Base-by-base conservation (phyloP, 2,888 invertebrate genomes). In the Drosophila nr. perissopoda region DNA sequence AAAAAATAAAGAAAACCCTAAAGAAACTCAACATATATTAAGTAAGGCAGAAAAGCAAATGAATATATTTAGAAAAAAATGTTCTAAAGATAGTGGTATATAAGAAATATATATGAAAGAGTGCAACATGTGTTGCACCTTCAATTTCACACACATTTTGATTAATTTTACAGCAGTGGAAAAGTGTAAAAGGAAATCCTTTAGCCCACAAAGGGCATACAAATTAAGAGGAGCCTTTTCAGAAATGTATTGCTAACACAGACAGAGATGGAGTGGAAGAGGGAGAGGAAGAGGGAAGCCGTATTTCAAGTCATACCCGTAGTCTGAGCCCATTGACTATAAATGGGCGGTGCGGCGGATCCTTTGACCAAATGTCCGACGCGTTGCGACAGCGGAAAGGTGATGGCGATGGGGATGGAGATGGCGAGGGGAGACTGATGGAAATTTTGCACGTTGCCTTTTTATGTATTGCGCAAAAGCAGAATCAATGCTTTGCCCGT, bases 401-500 rank as follows among this genome's bases (percentile, higher is more conserved):
- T 31, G 46, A 13, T 13, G 16, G 25, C 64, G 58, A 57, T 46
- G 76, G 69, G 21, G 38, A 40, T 18, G 51, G 18, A n/a, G 69
- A 34, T 21, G 46, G 25, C n/a, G 48, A 57, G 7, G 21, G 46
- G 21, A 21, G 25, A 25, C 46, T 46, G 46, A 46, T 46, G 46
- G 16, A 42, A 62, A 62, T 64, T 63, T 69, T 70, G 58, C 57
- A 76, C 57, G 69, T 58, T 52, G 53, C 70, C 49, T 63, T 34
- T 66, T 70, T 63, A 40, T 52, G 66, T 53, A 74, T 29, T 84
- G 81, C 84, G 84, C 87, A 86, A 83, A 82, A 83, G 66, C 87
- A 71, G 84, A 88, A 88, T 88, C 88, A 89, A 85, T 89, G 88
- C 88, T 83, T 81, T 85, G 88, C 84, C 91, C 86, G 85, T 89